Percentiles rank a stretch among this genome's conserved stretches.
Evolutionary conservation across 2,888 invertebrate species (phyloP).

Genomic region (Melinopterus prodromus): DNA sequence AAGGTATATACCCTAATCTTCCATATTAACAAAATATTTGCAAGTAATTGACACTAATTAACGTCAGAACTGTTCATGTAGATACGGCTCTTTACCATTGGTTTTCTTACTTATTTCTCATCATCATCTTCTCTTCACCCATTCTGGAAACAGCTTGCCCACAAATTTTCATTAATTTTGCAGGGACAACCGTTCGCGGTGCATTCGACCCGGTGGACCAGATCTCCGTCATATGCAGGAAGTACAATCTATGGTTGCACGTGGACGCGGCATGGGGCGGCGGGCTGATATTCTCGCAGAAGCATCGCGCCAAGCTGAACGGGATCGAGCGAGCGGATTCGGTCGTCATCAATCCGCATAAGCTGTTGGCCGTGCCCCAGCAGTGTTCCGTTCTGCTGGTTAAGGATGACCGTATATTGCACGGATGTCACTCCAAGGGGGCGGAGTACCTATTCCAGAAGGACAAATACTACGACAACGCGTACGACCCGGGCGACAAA

Average conservation of each 20-base stretch:
- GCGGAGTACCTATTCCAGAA: constrained; percentile 67
- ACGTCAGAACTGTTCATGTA: too few species aligned
- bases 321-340: constrained; percentile 68
- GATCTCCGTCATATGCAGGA: constrained; percentile 63
- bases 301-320: constrained; percentile 61
- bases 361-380: constrained; percentile 67
- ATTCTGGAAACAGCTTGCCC: not conserved
- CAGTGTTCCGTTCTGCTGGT: constrained; percentile 65
- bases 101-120: not conserved
- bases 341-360: constrained; percentile 70
- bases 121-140: not conserved
- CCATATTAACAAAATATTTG: too few species aligned
- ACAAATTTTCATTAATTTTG: not conserved
- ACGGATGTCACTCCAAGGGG: constrained; percentile 61
- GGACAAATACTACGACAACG: constrained; percentile 65
- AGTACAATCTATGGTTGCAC: constrained; percentile 65
- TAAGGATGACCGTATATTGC: constrained; percentile 57
- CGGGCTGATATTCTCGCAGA: constrained; percentile 65
- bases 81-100: too few species aligned
- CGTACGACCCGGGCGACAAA: constrained; percentile 66
- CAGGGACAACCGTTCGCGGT: constrained; percentile 65
- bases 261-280: constrained; percentile 71
- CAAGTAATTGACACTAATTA: too few species aligned
- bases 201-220: constrained; percentile 66
- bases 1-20: too few species aligned